These are phyloP conservation scores for Oceanodroma leucorhoa DNA, from an alignment of 2,797 vertebrate species.

Conservation along the genomic window DNA sequence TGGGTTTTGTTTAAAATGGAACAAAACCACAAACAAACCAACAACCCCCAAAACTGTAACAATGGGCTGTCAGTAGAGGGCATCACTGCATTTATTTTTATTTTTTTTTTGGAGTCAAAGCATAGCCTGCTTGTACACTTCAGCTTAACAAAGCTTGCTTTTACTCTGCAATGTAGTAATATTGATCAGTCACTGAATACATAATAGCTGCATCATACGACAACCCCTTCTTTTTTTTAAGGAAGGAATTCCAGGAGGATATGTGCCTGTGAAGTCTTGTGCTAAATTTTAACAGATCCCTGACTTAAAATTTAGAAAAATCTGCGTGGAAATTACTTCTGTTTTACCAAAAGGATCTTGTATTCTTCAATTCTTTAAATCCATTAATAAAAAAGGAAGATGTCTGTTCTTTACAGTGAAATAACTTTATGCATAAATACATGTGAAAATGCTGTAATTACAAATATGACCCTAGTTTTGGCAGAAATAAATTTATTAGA, in stretches of 20 bases:
- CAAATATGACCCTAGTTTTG: background rate
- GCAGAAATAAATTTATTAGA: background rate
- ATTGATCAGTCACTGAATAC: background rate
- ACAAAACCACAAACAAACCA: background rate
- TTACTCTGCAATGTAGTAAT: background rate
- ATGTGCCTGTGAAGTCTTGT: background rate
- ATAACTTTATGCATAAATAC: background rate
- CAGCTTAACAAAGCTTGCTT: background rate
- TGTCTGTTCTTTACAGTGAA: background rate
- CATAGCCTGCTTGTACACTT: background rate
- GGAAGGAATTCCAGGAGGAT: background rate
- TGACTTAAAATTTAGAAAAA: background rate
- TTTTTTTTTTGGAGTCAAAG: background rate
- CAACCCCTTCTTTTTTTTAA: background rate
- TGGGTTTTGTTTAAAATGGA: background rate
- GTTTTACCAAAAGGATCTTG: background rate
- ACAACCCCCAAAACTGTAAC: accelerated
- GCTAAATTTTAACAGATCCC: background rate
- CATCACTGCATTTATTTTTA: background rate
- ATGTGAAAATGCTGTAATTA: accelerated
- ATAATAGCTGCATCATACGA: accelerated
- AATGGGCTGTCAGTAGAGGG: background rate
- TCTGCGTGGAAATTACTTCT: background rate
- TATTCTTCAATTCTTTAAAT: background rate
- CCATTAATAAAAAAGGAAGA: background rate